Percentiles rank a stretch among this genome's conserved stretches.
Conservation (phyloP, 2,797 vertebrate species). For the Manis crassicaudata region DNA sequence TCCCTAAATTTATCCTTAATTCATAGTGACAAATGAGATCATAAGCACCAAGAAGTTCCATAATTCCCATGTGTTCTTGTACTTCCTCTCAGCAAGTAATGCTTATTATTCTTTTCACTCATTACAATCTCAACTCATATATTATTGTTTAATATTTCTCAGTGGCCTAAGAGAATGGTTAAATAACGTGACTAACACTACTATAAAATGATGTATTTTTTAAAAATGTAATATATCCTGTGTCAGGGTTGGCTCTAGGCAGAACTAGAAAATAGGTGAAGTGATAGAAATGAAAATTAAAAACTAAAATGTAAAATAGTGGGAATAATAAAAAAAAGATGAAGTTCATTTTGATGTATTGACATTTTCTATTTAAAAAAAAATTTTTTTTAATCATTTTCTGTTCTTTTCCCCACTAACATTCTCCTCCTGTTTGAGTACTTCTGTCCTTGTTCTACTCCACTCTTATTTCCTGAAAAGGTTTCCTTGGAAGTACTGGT, state of each 20-base stretch:
- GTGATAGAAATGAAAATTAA: background rate
- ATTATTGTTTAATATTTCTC: constrained; percentile 7
- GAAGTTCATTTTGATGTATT: background rate
- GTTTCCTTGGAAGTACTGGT: background rate
- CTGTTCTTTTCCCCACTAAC: background rate
- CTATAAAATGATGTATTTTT: background rate
- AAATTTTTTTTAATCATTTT: background rate
- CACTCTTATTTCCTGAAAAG: background rate
- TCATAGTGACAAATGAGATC: background rate
- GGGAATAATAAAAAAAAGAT: background rate
- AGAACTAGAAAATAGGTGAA: constrained; percentile 34
- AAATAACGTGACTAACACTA: constrained; percentile 12
- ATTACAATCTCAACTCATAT: background rate
- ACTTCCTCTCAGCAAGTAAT: background rate
- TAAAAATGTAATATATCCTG: background rate
- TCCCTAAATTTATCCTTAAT: constrained; percentile 25
- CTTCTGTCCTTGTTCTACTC: background rate
- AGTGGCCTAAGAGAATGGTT: background rate
- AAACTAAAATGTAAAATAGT: background rate
- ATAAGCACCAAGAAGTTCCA: background rate
- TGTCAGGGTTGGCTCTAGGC: background rate
- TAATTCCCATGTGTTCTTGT: background rate
- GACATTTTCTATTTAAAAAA: background rate
- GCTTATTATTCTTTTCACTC: background rate
- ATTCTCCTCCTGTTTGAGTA: background rate